These are phyloP conservation scores for Myrmecophaga tridactyla DNA, from an alignment of 2,113 vertebrate genomes.

Conservation along the genomic window DNA sequence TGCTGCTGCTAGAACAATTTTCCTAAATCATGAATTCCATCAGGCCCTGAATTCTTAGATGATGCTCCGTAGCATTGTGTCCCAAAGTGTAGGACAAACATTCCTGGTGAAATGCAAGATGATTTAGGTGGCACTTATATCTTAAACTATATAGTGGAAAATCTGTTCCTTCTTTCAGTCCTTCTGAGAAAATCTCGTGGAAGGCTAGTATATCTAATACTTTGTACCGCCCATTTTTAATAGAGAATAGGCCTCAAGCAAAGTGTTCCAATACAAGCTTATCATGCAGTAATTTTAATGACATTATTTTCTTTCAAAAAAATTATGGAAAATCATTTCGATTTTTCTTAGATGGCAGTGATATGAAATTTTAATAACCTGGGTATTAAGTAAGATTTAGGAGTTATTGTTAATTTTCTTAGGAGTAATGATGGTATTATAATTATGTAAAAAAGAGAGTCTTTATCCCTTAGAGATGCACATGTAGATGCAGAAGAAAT, in stretches of 20 bases:
- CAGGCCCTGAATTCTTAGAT: neutral
- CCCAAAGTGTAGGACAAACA: neutral
- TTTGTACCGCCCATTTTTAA: constrained; percentile 30
- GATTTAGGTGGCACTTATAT: neutral
- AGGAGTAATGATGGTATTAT: neutral
- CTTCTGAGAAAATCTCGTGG: neutral
- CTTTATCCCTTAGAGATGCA: neutral
- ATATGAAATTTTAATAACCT: neutral
- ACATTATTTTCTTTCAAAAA: constrained; percentile 37
- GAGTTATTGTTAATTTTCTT: neutral
- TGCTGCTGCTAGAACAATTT: neutral
- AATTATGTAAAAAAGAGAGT: neutral
- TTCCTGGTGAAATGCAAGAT: neutral
- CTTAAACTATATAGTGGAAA: neutral
- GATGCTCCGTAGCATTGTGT: neutral
- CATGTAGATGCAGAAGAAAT: neutral
- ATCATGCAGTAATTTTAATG: constrained; percentile 3
- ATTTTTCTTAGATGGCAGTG: neutral
- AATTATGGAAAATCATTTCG: neutral
- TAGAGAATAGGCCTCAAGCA: neutral
- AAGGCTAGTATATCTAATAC: neutral
- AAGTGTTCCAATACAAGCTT: neutral
- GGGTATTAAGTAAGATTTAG: neutral
- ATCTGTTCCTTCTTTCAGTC: neutral
- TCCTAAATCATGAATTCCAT: neutral